A percentile compares a stretch with the other conserved stretches of the same genome.
These are phyloP conservation scores for Anodontia alba DNA, from an alignment of 2,888 invertebrate species.

Conservation along the genomic window DNA sequence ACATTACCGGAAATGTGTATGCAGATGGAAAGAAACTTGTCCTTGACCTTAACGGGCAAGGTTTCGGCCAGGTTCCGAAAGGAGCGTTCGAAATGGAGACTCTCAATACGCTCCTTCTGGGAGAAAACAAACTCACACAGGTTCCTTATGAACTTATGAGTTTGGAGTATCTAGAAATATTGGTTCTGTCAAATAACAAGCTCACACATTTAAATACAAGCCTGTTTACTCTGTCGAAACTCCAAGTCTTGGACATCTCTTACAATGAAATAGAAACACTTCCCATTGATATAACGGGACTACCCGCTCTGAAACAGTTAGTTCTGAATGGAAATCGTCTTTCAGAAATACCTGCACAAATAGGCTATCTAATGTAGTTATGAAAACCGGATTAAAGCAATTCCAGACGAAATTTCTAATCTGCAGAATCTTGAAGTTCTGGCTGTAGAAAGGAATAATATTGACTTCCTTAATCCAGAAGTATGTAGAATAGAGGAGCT, in stretches of 20 bases:
- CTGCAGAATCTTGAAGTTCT: slow-evolving; percentile 75
- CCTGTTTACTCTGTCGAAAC: slow-evolving; percentile 67
- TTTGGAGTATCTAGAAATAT: slow-evolving; percentile 71
- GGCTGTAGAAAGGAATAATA: slow-evolving; percentile 77
- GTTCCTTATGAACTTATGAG: slow-evolving; percentile 74
- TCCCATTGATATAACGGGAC: slow-evolving; percentile 68
- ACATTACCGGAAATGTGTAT: slow-evolving; percentile 63
- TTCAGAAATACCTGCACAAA: slow-evolving; percentile 69
- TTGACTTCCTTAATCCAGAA: slow-evolving; percentile 77
- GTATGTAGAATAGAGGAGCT: slow-evolving; percentile 78
- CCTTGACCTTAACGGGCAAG: slow-evolving; percentile 67
- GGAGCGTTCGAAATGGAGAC: slow-evolving; percentile 65
- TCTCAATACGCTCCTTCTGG: slow-evolving; percentile 72
- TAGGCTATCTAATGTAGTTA: slow-evolving; percentile 72
- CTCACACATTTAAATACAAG: slow-evolving; percentile 67
- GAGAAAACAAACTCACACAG: slow-evolving; percentile 74
- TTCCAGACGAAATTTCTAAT: slow-evolving; percentile 74
- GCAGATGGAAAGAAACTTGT: slow-evolving; percentile 66
- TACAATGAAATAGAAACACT: slow-evolving; percentile 77
- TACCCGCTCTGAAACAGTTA: slow-evolving; percentile 71
- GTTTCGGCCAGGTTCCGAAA: slow-evolving; percentile 65
- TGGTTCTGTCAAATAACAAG: slow-evolving; percentile 74
- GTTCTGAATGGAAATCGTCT: slow-evolving; percentile 75
- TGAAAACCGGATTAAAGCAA: slow-evolving; percentile 72
- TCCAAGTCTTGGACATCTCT: slow-evolving; percentile 76